A percentile compares a stretch with the other conserved stretches of the same genome.
These are phyloP conservation scores for Pteromalus puparum DNA, from an alignment of 1,140 invertebrate genomes.

Conservation along the genomic window DNA sequence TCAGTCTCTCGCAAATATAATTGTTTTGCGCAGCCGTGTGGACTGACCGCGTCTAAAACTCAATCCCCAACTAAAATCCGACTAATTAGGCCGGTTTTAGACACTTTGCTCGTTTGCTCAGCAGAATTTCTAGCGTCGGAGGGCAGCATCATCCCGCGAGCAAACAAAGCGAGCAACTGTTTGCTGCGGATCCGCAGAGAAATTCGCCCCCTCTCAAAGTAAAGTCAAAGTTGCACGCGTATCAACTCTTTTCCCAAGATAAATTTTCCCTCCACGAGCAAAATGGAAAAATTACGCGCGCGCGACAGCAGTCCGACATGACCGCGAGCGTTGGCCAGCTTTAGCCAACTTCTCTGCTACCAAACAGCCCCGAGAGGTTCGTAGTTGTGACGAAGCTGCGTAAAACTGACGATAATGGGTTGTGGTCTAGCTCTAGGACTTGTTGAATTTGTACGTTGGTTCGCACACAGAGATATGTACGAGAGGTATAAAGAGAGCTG, in stretches of 20 bases:
- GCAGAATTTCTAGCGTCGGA: conserved; percentile 8
- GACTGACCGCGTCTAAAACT: conserved; percentile 2
- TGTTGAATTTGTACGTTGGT: not conserved
- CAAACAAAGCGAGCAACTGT: conserved; percentile 25
- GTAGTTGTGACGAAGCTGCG: not conserved
- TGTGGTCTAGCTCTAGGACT: not conserved
- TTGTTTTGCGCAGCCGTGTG: not conserved
- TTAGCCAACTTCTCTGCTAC: not conserved
- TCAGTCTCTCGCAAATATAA: not conserved
- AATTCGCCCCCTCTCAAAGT: not conserved
- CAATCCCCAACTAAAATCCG: conserved; percentile 6
- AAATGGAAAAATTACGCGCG: not conserved
- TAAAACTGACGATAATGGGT: not conserved
- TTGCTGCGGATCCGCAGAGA: not conserved
- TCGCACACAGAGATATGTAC: not conserved
- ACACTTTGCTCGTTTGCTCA: conserved; percentile 7
- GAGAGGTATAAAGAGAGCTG: not conserved
- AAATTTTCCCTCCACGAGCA: not conserved
- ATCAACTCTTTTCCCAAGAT: conserved; percentile 2
- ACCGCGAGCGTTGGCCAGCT: not conserved
- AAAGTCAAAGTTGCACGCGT: conserved; percentile 14
- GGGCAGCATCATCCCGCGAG: not conserved
- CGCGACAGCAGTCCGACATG: not conserved
- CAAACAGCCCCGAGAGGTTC: not conserved
- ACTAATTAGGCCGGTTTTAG: conserved; percentile 31